Base-by-base conservation (phyloP, 1,140 invertebrate species). In the Watersipora subatra region DNA sequence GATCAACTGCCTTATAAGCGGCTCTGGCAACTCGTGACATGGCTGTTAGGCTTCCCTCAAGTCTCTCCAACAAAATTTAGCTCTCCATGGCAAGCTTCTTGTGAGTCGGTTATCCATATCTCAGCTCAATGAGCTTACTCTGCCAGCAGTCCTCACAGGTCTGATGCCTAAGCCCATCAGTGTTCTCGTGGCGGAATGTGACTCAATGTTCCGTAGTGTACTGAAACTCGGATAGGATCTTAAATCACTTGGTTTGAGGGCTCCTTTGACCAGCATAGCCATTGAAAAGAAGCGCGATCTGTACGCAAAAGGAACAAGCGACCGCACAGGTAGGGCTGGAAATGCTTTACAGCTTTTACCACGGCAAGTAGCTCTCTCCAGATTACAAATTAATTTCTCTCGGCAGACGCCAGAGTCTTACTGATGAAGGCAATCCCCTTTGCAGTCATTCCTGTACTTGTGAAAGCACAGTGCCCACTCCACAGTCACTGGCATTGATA, bases 351-450 rank as follows among this genome's bases (percentile, higher is more conserved):
- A 12, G 27, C 29, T 17, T 57, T 28, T 15, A 62, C 56, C 1
- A 71, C 68, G 15, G 69, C 72, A 20, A 72, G 65, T 1, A 74
- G 59, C 64, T 74, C 70, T 63, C 67, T 69, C 24, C 69, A 28
- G 3, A 71, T 73, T 1, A 68, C 66, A 56, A 71, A 71, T 68
- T 85, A 85, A 15, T 81, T 79, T 67, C 73, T 68, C 71, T 86
- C 80, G 20, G 78, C 69, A n/a, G 67, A 30, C 3, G 69, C 73
- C 19, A 84, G 65, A 46, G n/a, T n/a, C n/a, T n/a, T n/a, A n/a
- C n/a, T n/a, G n/a, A n/a, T n/a, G n/a, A n/a, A n/a, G n/a, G n/a
- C n/a, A n/a, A n/a, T n/a, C n/a, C n/a, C n/a, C n/a, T n/a, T n/a
- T n/a, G n/a, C n/a, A n/a, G n/a, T n/a, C n/a, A n/a, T n/a, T 46